Conservation (phyloP, 2,888 invertebrate genomes). For the Torymus tubicola region DNA sequence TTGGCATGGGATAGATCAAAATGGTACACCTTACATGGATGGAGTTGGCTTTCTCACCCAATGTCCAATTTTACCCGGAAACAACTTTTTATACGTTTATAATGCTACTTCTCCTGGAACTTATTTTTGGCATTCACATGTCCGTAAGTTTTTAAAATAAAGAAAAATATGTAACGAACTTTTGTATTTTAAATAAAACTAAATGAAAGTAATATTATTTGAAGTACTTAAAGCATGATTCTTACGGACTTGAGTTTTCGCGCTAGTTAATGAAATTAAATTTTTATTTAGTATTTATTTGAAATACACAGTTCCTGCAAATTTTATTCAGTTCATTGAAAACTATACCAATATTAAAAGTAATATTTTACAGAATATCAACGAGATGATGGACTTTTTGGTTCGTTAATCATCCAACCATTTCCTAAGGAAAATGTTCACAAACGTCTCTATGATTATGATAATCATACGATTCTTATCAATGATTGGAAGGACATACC, state of each 20-base stretch:
- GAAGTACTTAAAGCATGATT: neutral
- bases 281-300: neutral
- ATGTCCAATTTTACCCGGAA: constrained; percentile 87
- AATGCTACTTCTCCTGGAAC: constrained; percentile 85
- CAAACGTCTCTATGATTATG: constrained; percentile 85
- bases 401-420: constrained; percentile 85
- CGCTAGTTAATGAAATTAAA: neutral
- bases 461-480: constrained; percentile 87
- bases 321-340: no score
- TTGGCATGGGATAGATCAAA: constrained; percentile 94
- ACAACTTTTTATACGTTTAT: constrained; percentile 86
- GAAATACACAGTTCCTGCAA: constrained; percentile 76
- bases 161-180: no score
- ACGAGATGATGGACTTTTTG: constrained; percentile 90
- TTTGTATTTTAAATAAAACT: neutral
- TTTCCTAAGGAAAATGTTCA: constrained; percentile 82
- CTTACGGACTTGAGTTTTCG: neutral
- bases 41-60: constrained; percentile 79
- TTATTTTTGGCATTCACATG: constrained; percentile 90
- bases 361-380: constrained; percentile 78
- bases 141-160: constrained; percentile 73
- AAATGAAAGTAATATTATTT: neutral
- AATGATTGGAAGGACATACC: constrained; percentile 75
- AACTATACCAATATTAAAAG: no score
- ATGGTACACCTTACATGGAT: constrained; percentile 89